Conservation (phyloP, 2,113 vertebrate genomes). For the Hirundichthys speculiger region DNA sequence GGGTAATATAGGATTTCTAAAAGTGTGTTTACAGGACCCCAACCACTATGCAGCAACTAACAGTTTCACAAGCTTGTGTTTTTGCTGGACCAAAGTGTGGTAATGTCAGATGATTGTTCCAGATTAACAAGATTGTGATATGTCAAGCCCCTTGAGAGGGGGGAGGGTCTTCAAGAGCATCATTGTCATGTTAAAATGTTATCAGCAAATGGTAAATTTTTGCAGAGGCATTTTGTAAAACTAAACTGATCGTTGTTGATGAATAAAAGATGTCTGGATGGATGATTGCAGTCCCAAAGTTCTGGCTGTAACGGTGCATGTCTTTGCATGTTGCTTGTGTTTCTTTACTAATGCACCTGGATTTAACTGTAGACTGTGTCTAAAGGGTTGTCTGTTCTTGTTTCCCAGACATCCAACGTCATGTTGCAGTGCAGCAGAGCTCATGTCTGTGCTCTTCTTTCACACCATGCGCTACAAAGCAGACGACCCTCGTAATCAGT, state of each 20-base stretch:
- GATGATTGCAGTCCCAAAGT: too few species aligned
- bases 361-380: not conserved
- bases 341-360: not conserved
- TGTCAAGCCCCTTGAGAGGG: slow-evolving; percentile 1
- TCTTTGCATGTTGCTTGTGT: slow-evolving; percentile 23
- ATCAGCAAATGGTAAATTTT: not conserved
- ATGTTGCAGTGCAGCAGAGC: slow-evolving; percentile 87
- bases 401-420: slow-evolving; percentile 83
- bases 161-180: not conserved
- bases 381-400: slow-evolving; percentile 1
- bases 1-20: slow-evolving; percentile 57
- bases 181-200: not conserved
- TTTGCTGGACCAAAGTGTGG: slow-evolving; percentile 2
- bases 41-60: slow-evolving; percentile 61
- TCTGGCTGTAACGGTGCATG: slow-evolving; percentile 33
- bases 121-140: slow-evolving; percentile 35
- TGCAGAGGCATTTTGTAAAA: not conserved
- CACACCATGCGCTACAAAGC: slow-evolving; percentile 85
- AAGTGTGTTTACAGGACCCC: slow-evolving; percentile 30
- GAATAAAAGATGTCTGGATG: too few species aligned
- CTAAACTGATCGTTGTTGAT: not conserved
- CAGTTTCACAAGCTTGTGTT: slow-evolving; percentile 52
- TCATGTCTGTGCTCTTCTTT: slow-evolving; percentile 88
- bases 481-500: slow-evolving; percentile 75
- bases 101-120: slow-evolving; percentile 3